A percentile compares a stretch with the other conserved stretches of the same genome.
Evolutionary conservation across 2,797 vertebrate genomes (phyloP).

Genomic region (Zalophus californianus): DNA sequence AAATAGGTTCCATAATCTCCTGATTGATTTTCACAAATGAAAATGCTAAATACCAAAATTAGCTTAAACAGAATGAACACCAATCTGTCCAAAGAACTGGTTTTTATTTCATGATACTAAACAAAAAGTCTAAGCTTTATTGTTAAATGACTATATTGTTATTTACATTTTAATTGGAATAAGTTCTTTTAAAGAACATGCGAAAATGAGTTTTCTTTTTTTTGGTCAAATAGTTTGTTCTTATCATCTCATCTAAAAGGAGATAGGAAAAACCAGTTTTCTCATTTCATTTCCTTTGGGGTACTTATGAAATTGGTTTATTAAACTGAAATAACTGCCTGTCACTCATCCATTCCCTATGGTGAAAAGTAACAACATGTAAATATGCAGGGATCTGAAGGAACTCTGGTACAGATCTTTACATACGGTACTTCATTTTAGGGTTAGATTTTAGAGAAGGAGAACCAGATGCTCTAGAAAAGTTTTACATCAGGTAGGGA

Average conservation of each 20-base stretch:
- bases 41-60: slow-evolving; percentile 59
- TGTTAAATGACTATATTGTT: slow-evolving; percentile 47
- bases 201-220: slow-evolving; percentile 34
- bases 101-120: slow-evolving; percentile 58
- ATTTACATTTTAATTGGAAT: slow-evolving; percentile 40
- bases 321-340: slow-evolving; percentile 37
- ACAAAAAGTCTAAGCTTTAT: not conserved
- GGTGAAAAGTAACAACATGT: not conserved
- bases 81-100: slow-evolving; percentile 41
- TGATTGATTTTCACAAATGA: slow-evolving; percentile 31
- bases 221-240: slow-evolving; percentile 56
- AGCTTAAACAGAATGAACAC: slow-evolving; percentile 53
- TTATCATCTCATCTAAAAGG: slow-evolving; percentile 40
- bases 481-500: slow-evolving; percentile 1
- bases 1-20: slow-evolving; percentile 40
- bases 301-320: not conserved
- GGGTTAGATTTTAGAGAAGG: not conserved
- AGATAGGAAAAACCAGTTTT: slow-evolving; percentile 35
- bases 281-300: slow-evolving; percentile 37
- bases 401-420: slow-evolving; percentile 27
- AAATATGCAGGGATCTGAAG: slow-evolving; percentile 52
- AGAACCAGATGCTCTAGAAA: slow-evolving; percentile 1
- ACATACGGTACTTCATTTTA: not conserved
- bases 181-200: slow-evolving; percentile 54
- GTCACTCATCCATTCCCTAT: not conserved